Evolutionary conservation across 2,888 invertebrate species (phyloP).

Genomic region (Ptychoptera contaminata): DNA sequence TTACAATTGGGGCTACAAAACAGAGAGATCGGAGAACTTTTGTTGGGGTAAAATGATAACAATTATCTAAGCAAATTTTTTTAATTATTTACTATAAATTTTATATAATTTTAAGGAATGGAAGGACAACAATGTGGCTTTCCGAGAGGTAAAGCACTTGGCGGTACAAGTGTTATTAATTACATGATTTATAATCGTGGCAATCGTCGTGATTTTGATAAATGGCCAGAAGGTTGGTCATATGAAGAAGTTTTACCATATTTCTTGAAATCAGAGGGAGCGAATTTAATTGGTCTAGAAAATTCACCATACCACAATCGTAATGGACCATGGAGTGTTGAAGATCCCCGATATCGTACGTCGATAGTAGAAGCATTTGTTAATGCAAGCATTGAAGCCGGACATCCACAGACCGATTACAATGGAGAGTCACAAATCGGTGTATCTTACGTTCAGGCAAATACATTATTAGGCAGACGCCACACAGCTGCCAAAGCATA

Average conservation of each 20-base stretch:
- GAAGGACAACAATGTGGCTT: constrained; percentile 20
- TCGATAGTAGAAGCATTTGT: constrained; percentile 36
- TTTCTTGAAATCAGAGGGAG: constrained; percentile 40
- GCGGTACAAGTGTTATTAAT: constrained; percentile 39
- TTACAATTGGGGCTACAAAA: constrained; percentile 61
- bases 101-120: constrained; percentile 16
- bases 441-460: constrained; percentile 44
- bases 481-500: constrained; percentile 46
- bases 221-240: constrained; percentile 51
- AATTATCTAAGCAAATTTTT: too few relatives aligned
- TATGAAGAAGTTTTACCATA: constrained; percentile 39
- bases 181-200: constrained; percentile 56
- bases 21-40: too few relatives aligned
- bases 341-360: constrained; percentile 37
- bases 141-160: constrained; percentile 39
- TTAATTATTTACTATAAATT: too few relatives aligned
- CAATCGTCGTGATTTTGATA: constrained; percentile 48
- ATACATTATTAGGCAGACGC: constrained; percentile 37
- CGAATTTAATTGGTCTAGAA: constrained; percentile 32
- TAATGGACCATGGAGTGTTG: constrained; percentile 40
- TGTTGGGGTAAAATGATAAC: too few relatives aligned
- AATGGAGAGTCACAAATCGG: constrained; percentile 43
- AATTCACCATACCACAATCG: constrained; percentile 35
- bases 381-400: constrained; percentile 42
- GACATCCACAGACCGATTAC: constrained; percentile 48